These are phyloP conservation scores for Saimiri boliviensis DNA, from an alignment of 2,113 vertebrate genomes.

Conservation along the genomic window DNA sequence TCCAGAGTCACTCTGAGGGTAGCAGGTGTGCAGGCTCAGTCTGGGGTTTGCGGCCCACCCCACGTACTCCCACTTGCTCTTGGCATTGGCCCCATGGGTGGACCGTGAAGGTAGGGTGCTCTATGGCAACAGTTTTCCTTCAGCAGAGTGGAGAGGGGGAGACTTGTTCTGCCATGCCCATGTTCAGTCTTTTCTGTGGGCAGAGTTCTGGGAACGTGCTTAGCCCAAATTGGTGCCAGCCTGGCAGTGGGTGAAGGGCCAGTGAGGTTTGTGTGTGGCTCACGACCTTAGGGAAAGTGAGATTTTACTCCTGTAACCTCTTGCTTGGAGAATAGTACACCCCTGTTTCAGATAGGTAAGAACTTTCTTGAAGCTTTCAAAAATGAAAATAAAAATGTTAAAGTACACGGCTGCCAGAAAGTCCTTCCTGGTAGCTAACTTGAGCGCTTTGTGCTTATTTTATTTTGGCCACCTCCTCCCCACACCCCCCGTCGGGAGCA, in stretches of 20 bases:
- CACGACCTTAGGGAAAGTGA: neutral
- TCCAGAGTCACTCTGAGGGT: neutral
- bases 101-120: neutral
- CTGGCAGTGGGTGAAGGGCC: neutral
- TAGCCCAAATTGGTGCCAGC: neutral
- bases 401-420: neutral
- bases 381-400: neutral
- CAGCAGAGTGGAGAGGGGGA: neutral
- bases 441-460: neutral
- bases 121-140: constrained; percentile 7
- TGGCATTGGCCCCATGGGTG: neutral
- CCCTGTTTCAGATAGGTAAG: neutral
- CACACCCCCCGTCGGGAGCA: neutral
- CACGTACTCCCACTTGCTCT: neutral
- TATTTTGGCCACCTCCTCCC: neutral
- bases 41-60: neutral
- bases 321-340: neutral
- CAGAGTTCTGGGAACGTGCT: constrained; percentile 45
- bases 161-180: neutral
- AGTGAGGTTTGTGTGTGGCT: neutral
- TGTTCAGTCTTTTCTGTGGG: constrained; percentile 62
- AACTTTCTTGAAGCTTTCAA: constrained; percentile 6
- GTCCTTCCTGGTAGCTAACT: neutral
- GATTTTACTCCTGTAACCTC: neutral
- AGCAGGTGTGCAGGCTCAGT: neutral